Evolutionary conservation across 2,888 invertebrate genomes (phyloP).

Genomic region (Poecilobothrus nobilitatus): DNA sequence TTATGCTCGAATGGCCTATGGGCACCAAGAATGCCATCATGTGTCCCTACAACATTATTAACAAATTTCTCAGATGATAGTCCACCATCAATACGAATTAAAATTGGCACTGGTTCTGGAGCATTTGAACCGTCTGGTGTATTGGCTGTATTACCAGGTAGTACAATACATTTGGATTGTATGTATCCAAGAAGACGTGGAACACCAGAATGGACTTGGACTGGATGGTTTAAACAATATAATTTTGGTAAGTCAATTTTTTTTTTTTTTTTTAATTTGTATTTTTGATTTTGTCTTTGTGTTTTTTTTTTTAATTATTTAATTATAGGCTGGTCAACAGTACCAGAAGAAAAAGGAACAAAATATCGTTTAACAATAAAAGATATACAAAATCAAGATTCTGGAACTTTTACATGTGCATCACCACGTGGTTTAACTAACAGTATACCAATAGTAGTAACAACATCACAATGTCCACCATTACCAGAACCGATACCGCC

Average conservation of each 20-base stretch:
- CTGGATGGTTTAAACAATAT: constrained; percentile 68
- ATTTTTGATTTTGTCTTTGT: not conserved
- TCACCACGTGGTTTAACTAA: constrained; percentile 67
- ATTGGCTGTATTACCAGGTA: constrained; percentile 70
- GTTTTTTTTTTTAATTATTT: too few species aligned
- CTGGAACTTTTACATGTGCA: constrained; percentile 76
- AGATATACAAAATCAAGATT: constrained; percentile 74
- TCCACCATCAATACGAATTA: constrained; percentile 71
- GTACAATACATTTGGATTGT: constrained; percentile 71
- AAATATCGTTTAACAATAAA: constrained; percentile 74
- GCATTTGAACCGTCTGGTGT: constrained; percentile 72
- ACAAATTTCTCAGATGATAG: constrained; percentile 82
- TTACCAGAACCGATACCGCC: constrained; percentile 53
- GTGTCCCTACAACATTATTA: constrained; percentile 75
- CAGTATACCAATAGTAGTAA: constrained; percentile 50
- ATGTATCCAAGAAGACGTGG: constrained; percentile 66
- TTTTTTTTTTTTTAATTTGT: not conserved
- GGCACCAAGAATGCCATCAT: constrained; percentile 67
- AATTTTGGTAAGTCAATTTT: constrained; percentile 58
- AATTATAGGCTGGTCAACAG: constrained; percentile 40
- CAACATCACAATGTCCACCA: constrained; percentile 60
- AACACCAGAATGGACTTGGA: constrained; percentile 84
- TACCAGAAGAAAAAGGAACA: constrained; percentile 59
- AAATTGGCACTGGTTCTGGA: constrained; percentile 68
- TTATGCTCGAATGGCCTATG: constrained; percentile 76